These are phyloP conservation scores for Lamprologus ornatipinnis DNA, from an alignment of 2,113 vertebrate species.

Conservation along the genomic window DNA sequence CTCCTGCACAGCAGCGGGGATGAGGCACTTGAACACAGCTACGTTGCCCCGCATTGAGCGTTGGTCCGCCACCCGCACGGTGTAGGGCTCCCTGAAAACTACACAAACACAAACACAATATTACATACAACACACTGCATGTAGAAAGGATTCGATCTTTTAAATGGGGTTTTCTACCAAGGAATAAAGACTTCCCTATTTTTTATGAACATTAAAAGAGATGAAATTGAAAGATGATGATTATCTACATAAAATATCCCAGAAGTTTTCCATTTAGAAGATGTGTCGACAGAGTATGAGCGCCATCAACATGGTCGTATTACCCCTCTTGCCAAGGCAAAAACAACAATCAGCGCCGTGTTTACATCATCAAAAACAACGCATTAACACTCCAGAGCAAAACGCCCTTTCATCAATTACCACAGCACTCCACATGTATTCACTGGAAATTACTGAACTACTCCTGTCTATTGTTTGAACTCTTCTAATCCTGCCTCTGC, in stretches of 20 bases:
- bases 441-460: not conserved
- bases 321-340: not conserved
- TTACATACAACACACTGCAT: not conserved
- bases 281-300: not conserved
- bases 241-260: not conserved
- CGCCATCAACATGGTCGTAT: not conserved
- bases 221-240: not conserved
- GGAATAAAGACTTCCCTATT: not conserved
- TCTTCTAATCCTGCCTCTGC: slow-evolving; percentile 24
- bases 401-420: slow-evolving; percentile 31
- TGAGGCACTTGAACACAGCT: slow-evolving; percentile 99
- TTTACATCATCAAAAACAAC: slow-evolving; percentile 31
- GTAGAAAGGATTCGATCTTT: not conserved
- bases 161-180: not conserved
- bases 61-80: slow-evolving; percentile 98
- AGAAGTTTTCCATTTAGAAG: not conserved
- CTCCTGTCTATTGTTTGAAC: slow-evolving; percentile 28
- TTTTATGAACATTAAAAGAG: not conserved
- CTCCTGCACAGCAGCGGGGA: slow-evolving; percentile 96
- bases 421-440: not conserved
- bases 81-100: slow-evolving; percentile 99
- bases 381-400: slow-evolving; percentile 25
- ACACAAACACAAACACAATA: not conserved
- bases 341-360: not conserved
- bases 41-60: slow-evolving; percentile 97